Evolutionary conservation across 2,888 invertebrate genomes (phyloP), one percentile per base, ranked within the genome.

Genomic region (Lottia scabra): DNA sequence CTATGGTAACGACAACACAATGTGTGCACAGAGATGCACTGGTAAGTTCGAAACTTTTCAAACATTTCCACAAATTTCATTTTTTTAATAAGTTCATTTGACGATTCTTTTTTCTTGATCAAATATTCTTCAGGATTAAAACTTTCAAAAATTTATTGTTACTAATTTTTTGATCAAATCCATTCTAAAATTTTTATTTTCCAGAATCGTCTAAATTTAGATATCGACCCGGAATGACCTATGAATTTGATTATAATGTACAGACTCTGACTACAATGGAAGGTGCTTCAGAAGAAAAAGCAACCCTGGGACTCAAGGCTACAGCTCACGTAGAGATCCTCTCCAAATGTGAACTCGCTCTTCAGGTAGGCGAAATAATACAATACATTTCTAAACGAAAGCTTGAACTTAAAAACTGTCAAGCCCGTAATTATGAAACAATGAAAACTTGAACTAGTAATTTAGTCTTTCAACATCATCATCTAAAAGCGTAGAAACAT

Each of bases 231-330:
- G 96, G 95, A 63, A 93, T 93, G 78, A 93, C 93, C 0, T 96
- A 96, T 90, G 93, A 92, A 78, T 96, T 96, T 91, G 92, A 92
- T 75, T 93, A 95, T 74, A 94, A 95, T 81, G 94, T 95, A 65
- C 85, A 85, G n/a, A 89, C 92, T 19, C 92, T 92, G 63, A 93
- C 95, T 23, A 92, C 93, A 15, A 91, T 96, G 66, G 92, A 91
- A 72, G 92, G 94, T 71, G 92, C 93, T 0, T 92, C 93, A 6
- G 81, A 81, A 26, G 88, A 90, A 70, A 83, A 86, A 62, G 87
- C 91, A 19, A 84, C 84, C 27, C 78, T 91, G n/a, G 82, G 87
- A 70, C 79, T 91, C 66, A 81, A 82, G 2, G 89, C 91, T 15
- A 84, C 75, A 44, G 91, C 85, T 2, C 85, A 89, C 65, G 78